A percentile compares a stretch with the other conserved stretches of the same genome.
phyloP scores from a whole-genome alignment of 2,888 invertebrate species.

The Lochmaea crataegi region DNA sequence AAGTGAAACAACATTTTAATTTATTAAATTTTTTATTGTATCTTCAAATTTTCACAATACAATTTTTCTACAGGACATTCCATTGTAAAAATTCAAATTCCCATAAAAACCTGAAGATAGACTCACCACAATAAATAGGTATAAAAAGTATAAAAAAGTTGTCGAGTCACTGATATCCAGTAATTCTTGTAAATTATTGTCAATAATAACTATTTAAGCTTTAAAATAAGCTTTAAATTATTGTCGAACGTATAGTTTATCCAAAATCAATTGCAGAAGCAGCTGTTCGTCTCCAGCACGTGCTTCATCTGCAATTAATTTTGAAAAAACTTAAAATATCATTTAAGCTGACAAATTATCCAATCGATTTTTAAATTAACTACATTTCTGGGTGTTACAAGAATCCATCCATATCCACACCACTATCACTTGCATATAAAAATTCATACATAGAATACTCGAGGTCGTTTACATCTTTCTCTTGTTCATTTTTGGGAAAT shows the following conservation, averaged over 20 bases:
- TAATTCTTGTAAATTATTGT: neutral
- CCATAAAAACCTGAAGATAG: constrained; percentile 19
- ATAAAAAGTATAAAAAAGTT: constrained; percentile 29
- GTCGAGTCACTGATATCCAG: neutral
- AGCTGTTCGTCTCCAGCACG: no score
- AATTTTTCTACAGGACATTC: constrained; percentile 48
- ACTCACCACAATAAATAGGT: constrained; percentile 33
- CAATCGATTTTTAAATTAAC: no score
- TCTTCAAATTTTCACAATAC: constrained; percentile 62
- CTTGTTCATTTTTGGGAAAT: constrained; percentile 60
- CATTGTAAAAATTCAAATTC: constrained; percentile 61
- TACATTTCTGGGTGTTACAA: constrained; percentile 50
- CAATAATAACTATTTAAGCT: no score
- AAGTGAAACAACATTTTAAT: neutral
- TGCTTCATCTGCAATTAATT: no score
- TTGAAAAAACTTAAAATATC: no score
- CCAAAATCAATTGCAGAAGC: no score
- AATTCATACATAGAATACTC: constrained; percentile 73
- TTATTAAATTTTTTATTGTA: constrained; percentile 13
- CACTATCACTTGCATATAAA: constrained; percentile 70
- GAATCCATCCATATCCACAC: constrained; percentile 68
- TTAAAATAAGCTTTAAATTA: no score
- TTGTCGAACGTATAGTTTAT: neutral
- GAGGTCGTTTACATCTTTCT: constrained; percentile 70
- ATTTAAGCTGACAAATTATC: no score